Base-by-base conservation (phyloP, 1,140 invertebrate species). In the Brachionus paranguensis region DNA sequence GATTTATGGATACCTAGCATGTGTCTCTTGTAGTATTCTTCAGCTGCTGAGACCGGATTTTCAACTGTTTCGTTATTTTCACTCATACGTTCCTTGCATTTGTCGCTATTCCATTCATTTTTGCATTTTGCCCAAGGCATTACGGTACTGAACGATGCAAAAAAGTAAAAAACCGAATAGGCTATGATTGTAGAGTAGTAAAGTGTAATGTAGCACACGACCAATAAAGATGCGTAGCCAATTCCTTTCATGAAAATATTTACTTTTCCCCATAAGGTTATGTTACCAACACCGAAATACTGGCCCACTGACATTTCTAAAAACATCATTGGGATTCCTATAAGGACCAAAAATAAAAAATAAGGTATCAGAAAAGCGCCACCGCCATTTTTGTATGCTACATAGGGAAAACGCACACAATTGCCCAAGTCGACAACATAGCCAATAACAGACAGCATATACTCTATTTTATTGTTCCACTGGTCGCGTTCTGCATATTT, bases 121-220 rank as follows among this genome's bases (percentile, higher is more conserved):
- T 91, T 91, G 87, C 95, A 96, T 83, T 92, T 92, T 17, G 92
- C 92, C 95, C 95, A 96, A 1, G 95, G 95, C 84, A 94, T 93
- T 79, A 93, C 92, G n/a, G 92, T 91, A 87, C 92, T 93, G 87
- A 97, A 95, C 14, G 95, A 95, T 53, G 94, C 92, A 86, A 95
- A 94, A 87, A 97, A 93, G 88, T 97, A 97, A 89, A 95, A 96
- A 85, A 97, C 92, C n/a, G 94, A 93, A 92, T 96, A 97, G 11
- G 95, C 94, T 87, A 97, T 95, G 87, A 98, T 96, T 65, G 97
- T 94, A 89, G 95, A 96, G 89, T 97, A 97, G 89, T 98, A 97
- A 27, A 94, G 95, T 17, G 60, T 70, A 4, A 76, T 53, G 14
- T 87, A 85, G 70, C 87, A 88, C 5, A 88, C 86, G 33, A 88